phyloP scores from a whole-genome alignment of 1,140 invertebrate genomes.

The Thalassaphorura encarpata region DNA sequence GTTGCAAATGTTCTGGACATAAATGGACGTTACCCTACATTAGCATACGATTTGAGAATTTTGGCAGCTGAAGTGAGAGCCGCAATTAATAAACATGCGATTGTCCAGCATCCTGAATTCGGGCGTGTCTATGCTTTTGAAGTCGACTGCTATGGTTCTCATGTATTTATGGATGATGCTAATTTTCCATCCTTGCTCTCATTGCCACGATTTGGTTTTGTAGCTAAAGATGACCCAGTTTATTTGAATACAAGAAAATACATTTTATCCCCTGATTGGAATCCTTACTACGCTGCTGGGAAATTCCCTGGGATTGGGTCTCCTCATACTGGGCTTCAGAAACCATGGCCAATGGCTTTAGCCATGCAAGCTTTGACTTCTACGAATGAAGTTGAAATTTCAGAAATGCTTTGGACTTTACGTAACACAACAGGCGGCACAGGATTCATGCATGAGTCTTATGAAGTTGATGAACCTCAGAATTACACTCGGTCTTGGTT shows the following conservation, averaged over 20 bases:
- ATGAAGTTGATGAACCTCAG: slow-evolving; percentile 15
- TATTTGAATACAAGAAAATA: slow-evolving; percentile 24
- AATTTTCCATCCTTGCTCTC: slow-evolving; percentile 26
- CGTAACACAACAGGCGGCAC: slow-evolving; percentile 23
- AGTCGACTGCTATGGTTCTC: slow-evolving; percentile 28
- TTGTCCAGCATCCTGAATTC: slow-evolving; percentile 28
- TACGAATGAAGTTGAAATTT: slow-evolving; percentile 23
- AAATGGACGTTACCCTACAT: neutral
- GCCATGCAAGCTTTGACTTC: slow-evolving; percentile 28
- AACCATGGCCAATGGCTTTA: slow-evolving; percentile 27
- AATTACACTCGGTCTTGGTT: slow-evolving; percentile 22
- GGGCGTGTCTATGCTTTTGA: slow-evolving; percentile 28
- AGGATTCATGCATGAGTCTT: slow-evolving; percentile 27
- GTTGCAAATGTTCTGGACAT: slow-evolving; percentile 17
- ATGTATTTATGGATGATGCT: slow-evolving; percentile 29
- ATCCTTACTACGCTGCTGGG: slow-evolving; percentile 25
- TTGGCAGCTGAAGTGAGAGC: slow-evolving; percentile 17
- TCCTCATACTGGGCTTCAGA: slow-evolving; percentile 26
- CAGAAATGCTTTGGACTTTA: slow-evolving; percentile 9
- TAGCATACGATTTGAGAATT: slow-evolving; percentile 4
- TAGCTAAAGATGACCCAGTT: slow-evolving; percentile 15
- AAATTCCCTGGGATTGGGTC: slow-evolving; percentile 21
- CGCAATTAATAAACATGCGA: slow-evolving; percentile 14
- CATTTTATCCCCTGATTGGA: slow-evolving; percentile 20
- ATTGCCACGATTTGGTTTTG: slow-evolving; percentile 24